Evolutionary conservation across 2,888 invertebrate genomes (phyloP), one percentile per base, ranked within the genome.

Genomic region (Plusia festucae): DNA sequence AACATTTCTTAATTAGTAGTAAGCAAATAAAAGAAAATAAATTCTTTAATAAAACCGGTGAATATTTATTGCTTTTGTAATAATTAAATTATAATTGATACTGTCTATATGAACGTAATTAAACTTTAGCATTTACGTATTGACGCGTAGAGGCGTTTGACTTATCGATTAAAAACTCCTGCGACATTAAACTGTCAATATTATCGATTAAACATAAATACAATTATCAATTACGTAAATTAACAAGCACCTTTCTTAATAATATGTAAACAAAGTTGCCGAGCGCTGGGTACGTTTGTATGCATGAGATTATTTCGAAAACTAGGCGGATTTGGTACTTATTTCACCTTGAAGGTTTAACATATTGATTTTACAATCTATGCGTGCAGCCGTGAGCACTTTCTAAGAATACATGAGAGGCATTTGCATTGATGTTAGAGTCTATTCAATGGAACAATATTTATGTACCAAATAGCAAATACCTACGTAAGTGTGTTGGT

Each of bases 31-130:
- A 72, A 67, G n/a, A 16, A 30, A 61, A 72, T 60, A 51, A 32
- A 53, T 46, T 61, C 16, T 49, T 40, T 66, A 32, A 46, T 66
- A 72, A 76, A 62, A 62, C 73, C 56, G 40, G 57, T 18, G 53
- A 53, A 52, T 66, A 72, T 72, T 76, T 62, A 73, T 72, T 62
- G 62, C 18, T 67, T 67, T 76, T 22, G n/a, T 51, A 22, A 49
- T 73, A 76, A 73, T 77, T 68, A 52, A 76, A 73, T 77, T 68
- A 52, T 76, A 76, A 73, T 73, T 70, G 65, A 77, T 77, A 65
- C 53, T 55, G 52, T 64, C 60, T 57, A 16, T 34, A 1, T 40
- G 5, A 59, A 62, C 57, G 67, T 77, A 11, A 49, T 66, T 68
- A 34, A 59, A 60, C 62, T 65, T 65, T 70, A 53, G 53, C 20